phyloP scores from a whole-genome alignment of 2,113 vertebrate genomes.

The Capreolus pygargus region DNA sequence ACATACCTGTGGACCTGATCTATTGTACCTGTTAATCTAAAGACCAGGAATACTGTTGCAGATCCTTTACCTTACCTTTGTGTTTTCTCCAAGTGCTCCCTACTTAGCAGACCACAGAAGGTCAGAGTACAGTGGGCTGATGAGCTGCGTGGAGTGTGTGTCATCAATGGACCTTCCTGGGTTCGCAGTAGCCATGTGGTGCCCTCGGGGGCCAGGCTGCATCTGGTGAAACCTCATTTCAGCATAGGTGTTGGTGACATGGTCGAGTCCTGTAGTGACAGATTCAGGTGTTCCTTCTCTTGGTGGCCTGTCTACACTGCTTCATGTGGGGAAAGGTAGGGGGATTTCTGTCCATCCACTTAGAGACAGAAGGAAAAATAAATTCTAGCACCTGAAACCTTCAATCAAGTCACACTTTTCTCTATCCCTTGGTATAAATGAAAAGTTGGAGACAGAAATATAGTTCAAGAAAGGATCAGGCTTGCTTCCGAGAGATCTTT shows the following conservation, averaged over 20 bases:
- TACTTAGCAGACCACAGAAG: neutral
- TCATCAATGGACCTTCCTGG: neutral
- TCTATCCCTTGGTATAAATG: neutral
- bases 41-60: neutral
- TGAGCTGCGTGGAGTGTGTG: neutral
- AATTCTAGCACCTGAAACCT: neutral
- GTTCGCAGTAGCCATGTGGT: neutral
- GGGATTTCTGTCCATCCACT: neutral
- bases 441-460: neutral
- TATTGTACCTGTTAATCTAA: neutral
- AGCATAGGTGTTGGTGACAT: slow-evolving; percentile 2
- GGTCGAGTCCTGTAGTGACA: neutral
- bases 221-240: slow-evolving; percentile 44
- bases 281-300: neutral
- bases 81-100: neutral
- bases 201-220: neutral
- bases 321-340: neutral
- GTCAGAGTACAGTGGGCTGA: neutral
- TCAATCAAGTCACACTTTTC: neutral
- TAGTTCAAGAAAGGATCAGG: neutral
- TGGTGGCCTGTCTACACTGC: neutral
- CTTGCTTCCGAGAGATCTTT: neutral
- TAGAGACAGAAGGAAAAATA: neutral
- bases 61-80: neutral
- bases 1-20: neutral